These are phyloP conservation scores for Erebia ligea DNA, from an alignment of 2,888 invertebrate genomes.

Conservation along the genomic window DNA sequence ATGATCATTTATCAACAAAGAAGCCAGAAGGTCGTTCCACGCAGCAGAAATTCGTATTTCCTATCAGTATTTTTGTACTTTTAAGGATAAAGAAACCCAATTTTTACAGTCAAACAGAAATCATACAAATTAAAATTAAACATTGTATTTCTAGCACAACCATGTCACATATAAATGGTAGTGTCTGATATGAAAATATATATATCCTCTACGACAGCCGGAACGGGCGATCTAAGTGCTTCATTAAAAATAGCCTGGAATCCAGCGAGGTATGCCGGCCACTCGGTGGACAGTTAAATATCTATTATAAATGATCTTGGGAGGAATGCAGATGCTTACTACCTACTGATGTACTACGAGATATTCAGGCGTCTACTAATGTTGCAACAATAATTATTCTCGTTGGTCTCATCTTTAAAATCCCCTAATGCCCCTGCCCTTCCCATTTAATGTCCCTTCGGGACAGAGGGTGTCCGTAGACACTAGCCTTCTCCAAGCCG, in stretches of 20 bases:
- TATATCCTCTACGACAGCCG: conserved; percentile 45
- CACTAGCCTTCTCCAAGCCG: too few species aligned
- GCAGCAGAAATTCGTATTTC: too few species aligned
- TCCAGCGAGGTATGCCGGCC: conserved; percentile 49
- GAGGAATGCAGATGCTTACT: conserved; percentile 25
- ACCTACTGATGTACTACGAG: conserved; percentile 2
- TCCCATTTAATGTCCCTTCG: too few species aligned
- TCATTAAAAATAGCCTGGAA: conserved; percentile 57
- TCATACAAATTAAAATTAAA: neutral
- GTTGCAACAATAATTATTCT: neutral
- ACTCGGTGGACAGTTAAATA: conserved; percentile 39
- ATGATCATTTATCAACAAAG: too few species aligned
- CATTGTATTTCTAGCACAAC: conserved; percentile 30
- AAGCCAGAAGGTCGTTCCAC: too few species aligned
- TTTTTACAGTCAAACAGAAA: too few species aligned
- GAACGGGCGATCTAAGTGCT: conserved; percentile 49
- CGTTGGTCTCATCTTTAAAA: too few species aligned
- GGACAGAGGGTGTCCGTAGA: too few species aligned
- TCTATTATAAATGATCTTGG: conserved; percentile 36
- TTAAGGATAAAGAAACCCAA: too few species aligned
- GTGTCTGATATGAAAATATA: conserved; percentile 46
- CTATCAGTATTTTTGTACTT: too few species aligned
- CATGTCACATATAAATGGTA: conserved; percentile 41
- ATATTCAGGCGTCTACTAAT: neutral
- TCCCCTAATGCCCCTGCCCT: too few species aligned